Base-by-base conservation (phyloP, 2,113 vertebrate species). In the Drymodes brunneopygia region DNA sequence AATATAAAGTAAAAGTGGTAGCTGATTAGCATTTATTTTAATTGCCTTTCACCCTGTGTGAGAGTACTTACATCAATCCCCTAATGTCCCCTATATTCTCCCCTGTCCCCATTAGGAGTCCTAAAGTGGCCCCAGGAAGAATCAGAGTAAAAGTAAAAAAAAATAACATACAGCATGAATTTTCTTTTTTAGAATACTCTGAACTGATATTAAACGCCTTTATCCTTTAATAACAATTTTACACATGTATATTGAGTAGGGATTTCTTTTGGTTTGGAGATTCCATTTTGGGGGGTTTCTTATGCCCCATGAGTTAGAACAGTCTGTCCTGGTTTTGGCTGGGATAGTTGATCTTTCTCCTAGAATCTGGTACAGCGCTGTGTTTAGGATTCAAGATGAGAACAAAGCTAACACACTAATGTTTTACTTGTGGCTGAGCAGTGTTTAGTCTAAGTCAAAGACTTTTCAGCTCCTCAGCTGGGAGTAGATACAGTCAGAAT, bases 201-300 rank as follows among this genome's bases (percentile, higher is more conserved):
- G 29, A 70, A 35, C 7, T 35, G 28, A 23, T 77, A 77, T 45
- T 44, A 69, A 78, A 42, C 6, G 83, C 5, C 2, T 65, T 48
- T 53, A 77, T 35, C 11, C 71, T 86, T 25, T n/a, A 69, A 42
- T 19, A 7, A 21, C 22, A 69, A 7, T 31, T 65, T 5, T 28
- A 60, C 19, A 44, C 22, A 29, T 21, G 6, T 11, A 17, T 58
- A 56, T 10, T 44, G 7, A 84, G 12, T 15, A 54, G 29, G 6
- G 15, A 15, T 21, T 70, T 50, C 15, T 78, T 72, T 15, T 31
- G 28, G 3, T 38, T 77, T 71, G 29, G 10, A 8, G 21, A 20
- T 75, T 81, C 21, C 0, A 0, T 21, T 53, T 45, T 27, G 8
- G 11, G 6, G 8, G 0, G 9, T 53, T 50, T 51, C 50, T 57